Percentiles rank a stretch among this genome's conserved stretches.
These are phyloP conservation scores for Cryptocephalus moraei DNA, from an alignment of 2,888 invertebrate species.

Conservation along the genomic window DNA sequence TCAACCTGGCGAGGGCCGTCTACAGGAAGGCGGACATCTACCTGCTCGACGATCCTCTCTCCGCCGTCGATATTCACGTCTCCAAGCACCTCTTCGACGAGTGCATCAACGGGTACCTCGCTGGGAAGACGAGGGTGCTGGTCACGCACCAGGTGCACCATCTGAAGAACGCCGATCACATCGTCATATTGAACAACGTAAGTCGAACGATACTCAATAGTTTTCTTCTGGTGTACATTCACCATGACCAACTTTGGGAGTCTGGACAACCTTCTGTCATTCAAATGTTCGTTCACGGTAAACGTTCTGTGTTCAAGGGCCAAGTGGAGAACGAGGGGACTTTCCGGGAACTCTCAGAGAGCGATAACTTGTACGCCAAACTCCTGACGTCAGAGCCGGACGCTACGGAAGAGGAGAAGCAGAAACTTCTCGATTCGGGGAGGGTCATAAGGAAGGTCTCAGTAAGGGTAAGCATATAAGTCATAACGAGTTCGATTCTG, in stretches of 20 bases:
- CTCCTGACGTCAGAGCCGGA: conserved; percentile 37
- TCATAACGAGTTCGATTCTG: no score
- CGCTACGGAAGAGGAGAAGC: conserved; percentile 33
- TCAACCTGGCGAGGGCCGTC: conserved; percentile 58
- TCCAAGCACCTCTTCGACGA: conserved; percentile 68
- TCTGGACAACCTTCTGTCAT: no score
- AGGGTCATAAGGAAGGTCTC: conserved; percentile 30
- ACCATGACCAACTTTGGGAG: no score
- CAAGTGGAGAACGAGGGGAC: conserved; percentile 40
- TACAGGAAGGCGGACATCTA: conserved; percentile 67
- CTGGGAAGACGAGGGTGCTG: conserved; percentile 59
- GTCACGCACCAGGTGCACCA: conserved; percentile 86
- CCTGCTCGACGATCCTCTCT: conserved; percentile 73
- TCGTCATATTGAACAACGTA: conserved; percentile 54
- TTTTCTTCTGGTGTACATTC: no score
- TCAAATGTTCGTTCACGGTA: not conserved
- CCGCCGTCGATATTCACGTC: conserved; percentile 78
- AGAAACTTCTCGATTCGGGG: conserved; percentile 18
- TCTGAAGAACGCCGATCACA: conserved; percentile 54
- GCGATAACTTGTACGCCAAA: conserved; percentile 42
- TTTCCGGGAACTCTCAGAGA: conserved; percentile 36
- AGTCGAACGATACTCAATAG: no score
- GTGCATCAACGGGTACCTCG: conserved; percentile 60
- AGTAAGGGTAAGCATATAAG: conserved; percentile 8
- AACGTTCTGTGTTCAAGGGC: conserved; percentile 31